phyloP scores from a whole-genome alignment of 2,113 vertebrate genomes.

The Scatophagus argus region DNA sequence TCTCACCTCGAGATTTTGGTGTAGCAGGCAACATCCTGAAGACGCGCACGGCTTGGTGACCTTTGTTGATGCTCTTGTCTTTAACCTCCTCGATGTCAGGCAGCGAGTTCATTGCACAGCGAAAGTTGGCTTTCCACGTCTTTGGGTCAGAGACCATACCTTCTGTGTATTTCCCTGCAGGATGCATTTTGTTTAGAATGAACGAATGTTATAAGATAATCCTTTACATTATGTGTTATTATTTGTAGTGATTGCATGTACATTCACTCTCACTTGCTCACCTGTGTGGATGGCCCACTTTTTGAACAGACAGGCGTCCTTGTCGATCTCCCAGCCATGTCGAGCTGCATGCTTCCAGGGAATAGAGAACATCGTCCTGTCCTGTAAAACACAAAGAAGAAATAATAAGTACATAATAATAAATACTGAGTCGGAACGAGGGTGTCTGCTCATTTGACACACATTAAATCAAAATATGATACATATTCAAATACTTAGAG shows the following conservation, averaged over 20 bases:
- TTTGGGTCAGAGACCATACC: constrained; percentile 91
- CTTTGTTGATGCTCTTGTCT: constrained; percentile 93
- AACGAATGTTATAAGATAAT: too few species aligned
- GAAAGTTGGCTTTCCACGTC: constrained; percentile 99
- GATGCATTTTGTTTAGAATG: constrained; percentile 5
- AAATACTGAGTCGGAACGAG: not conserved
- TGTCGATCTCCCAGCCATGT: constrained; percentile 96
- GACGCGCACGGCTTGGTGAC: constrained; percentile 91
- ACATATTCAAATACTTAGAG: not conserved
- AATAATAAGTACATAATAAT: too few species aligned
- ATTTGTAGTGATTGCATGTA: not conserved
- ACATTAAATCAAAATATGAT: not conserved
- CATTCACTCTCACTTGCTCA: constrained; percentile 60
- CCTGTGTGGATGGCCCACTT: constrained; percentile 98
- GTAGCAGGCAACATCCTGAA: constrained; percentile 91
- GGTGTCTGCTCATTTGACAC: not conserved
- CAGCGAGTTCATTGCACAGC: constrained; percentile 97
- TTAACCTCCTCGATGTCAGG: constrained; percentile 97
- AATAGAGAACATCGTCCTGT: constrained; percentile 92
- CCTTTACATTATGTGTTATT: not conserved
- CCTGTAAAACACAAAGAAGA: constrained; percentile 78
- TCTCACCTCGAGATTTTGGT: constrained; percentile 84
- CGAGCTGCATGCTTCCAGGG: constrained; percentile 98
- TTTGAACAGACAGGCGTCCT: constrained; percentile 94
- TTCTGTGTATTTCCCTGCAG: constrained; percentile 88